These are phyloP conservation scores for Pollimyrus isidori DNA, from an alignment of 2,113 vertebrate genomes.

Conservation along the genomic window DNA sequence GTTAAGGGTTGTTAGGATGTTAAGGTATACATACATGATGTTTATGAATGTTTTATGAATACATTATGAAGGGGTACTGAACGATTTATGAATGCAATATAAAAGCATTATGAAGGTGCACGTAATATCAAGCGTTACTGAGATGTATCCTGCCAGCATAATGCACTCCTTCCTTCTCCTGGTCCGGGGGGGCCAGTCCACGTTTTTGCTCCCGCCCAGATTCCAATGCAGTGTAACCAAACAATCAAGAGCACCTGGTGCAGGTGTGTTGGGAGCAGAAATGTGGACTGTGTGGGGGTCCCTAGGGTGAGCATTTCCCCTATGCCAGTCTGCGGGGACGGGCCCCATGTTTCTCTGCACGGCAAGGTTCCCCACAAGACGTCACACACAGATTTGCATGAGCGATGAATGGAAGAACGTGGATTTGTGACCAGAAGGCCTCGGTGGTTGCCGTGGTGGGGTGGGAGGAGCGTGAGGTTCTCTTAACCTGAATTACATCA, in stretches of 20 bases:
- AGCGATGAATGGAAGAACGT: neutral
- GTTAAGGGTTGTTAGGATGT: too few relatives aligned
- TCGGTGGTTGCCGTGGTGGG: neutral
- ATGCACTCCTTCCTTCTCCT: neutral
- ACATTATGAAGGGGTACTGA: too few relatives aligned
- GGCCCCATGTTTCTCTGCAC: neutral
- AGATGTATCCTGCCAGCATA: neutral
- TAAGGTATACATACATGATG: too few relatives aligned
- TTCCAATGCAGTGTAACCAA: neutral
- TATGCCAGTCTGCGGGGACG: neutral
- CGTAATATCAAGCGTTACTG: too few relatives aligned
- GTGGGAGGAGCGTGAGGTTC: neutral
- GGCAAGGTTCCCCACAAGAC: neutral
- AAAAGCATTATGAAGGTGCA: too few relatives aligned
- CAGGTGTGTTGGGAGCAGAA: neutral
- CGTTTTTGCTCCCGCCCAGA: neutral
- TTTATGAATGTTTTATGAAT: too few relatives aligned
- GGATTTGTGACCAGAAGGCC: neutral
- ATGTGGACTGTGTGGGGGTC: neutral
- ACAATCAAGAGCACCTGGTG: neutral
- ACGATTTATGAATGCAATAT: too few relatives aligned
- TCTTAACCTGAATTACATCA: slow-evolving; percentile 13
- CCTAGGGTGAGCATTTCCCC: neutral
- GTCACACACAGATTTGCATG: neutral
- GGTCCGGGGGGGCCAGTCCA: neutral